These are phyloP conservation scores for Trachelus tabidus DNA, from an alignment of 2,888 invertebrate species.

Conservation along the genomic window DNA sequence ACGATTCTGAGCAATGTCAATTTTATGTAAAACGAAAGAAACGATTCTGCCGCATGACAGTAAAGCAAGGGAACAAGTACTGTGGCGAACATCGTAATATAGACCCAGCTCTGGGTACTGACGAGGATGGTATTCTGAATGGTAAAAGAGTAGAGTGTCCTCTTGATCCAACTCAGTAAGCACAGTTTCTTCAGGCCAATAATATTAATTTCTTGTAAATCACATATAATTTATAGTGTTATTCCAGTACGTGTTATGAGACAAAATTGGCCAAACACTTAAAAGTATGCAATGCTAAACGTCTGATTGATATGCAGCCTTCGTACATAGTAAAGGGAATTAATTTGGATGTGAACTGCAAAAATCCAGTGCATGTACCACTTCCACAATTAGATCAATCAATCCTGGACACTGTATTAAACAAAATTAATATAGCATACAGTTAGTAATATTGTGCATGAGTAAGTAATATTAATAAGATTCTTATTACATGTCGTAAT, in stretches of 20 bases:
- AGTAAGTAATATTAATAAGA: background rate
- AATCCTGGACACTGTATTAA: conserved; percentile 43
- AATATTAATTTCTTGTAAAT: conserved; percentile 24
- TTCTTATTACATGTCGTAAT: background rate
- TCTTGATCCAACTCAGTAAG: conserved; percentile 79
- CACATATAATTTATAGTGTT: conserved; percentile 19
- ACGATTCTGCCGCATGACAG: conserved; percentile 81
- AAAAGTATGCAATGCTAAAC: conserved; percentile 78
- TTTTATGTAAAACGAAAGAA: conserved; percentile 77
- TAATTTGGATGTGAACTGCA: conserved; percentile 60
- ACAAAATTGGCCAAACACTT: conserved; percentile 78
- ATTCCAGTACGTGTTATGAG: conserved; percentile 74
- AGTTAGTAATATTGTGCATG: conserved; percentile 37
- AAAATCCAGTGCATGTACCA: conserved; percentile 35
- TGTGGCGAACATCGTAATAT: conserved; percentile 77
- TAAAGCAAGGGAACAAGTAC: conserved; percentile 74
- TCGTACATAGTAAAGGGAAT: conserved; percentile 70
- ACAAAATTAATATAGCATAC: conserved; percentile 52
- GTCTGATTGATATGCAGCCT: conserved; percentile 63
- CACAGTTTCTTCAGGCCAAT: conserved; percentile 30
- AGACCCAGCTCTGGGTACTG: conserved; percentile 41
- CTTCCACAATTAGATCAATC: conserved; percentile 46
- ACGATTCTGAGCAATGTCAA: conserved; percentile 42
- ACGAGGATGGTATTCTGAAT: conserved; percentile 28
- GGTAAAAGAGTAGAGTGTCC: conserved; percentile 75